A percentile compares a stretch with the other conserved stretches of the same genome.
These are phyloP conservation scores for Folsomia manolachei DNA, from an alignment of 2,888 invertebrate species.

Conservation along the genomic window DNA sequence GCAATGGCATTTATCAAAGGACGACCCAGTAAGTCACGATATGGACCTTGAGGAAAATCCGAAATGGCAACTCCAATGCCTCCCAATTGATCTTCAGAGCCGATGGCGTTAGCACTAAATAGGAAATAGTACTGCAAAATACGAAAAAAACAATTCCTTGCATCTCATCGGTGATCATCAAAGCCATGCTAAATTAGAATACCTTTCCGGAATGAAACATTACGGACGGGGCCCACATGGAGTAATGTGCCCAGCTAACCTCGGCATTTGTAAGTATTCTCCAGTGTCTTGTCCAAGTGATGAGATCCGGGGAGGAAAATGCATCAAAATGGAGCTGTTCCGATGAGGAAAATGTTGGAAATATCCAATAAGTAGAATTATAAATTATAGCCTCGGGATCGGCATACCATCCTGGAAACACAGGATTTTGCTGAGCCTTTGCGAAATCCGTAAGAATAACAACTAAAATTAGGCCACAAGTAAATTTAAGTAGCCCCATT, in stretches of 20 bases:
- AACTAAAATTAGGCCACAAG: no score
- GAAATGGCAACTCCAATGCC: slow-evolving; percentile 38
- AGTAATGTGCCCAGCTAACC: slow-evolving; percentile 32
- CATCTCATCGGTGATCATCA: no score
- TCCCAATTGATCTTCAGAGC: slow-evolving; percentile 31
- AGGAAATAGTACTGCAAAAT: no score
- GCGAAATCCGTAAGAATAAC: no score
- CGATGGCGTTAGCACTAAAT: slow-evolving; percentile 39
- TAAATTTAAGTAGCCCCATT: no score
- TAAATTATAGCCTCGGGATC: slow-evolving; percentile 43
- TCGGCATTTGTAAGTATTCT: slow-evolving; percentile 30
- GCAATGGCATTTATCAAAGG: slow-evolving; percentile 36
- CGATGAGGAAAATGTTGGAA: slow-evolving; percentile 34
- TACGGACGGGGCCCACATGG: slow-evolving; percentile 43
- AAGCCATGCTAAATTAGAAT: no score
- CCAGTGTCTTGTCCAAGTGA: slow-evolving; percentile 35
- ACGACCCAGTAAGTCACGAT: slow-evolving; percentile 32
- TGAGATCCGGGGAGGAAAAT: slow-evolving; percentile 37
- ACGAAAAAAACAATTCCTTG: no score
- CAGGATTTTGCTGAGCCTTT: no score
- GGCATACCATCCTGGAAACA: no score
- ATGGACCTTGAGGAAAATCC: slow-evolving; percentile 39
- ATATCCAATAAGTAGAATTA: slow-evolving; percentile 37
- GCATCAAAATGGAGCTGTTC: slow-evolving; percentile 35
- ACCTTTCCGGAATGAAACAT: slow-evolving; percentile 31